Evolutionary conservation across 2,888 invertebrate genomes (phyloP).

Genomic region (Ormyrus thymus): DNA sequence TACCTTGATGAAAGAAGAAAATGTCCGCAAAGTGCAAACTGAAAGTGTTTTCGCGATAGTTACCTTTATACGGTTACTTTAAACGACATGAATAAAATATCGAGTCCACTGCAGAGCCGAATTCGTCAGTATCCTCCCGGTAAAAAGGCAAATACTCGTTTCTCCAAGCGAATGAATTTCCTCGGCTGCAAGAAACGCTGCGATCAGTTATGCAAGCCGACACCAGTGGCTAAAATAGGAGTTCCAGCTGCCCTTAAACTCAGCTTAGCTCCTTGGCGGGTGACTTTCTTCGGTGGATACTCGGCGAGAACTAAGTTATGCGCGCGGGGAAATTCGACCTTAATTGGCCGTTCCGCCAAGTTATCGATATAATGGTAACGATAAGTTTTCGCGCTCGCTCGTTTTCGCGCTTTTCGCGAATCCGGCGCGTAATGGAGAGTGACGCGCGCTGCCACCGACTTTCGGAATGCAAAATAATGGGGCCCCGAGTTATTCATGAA

Average conservation of each 20-base stretch:
- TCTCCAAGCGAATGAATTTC: too few species aligned
- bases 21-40: too few species aligned
- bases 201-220: too few species aligned
- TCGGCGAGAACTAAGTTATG: background rate
- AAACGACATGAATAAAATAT: too few species aligned
- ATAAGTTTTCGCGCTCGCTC: constrained; percentile 37
- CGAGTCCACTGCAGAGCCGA: too few species aligned
- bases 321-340: constrained; percentile 47
- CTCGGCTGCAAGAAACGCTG: too few species aligned
- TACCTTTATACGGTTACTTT: too few species aligned
- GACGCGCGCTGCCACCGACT: background rate
- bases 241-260: background rate
- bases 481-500: constrained; percentile 45
- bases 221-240: background rate
- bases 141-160: too few species aligned
- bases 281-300: background rate
- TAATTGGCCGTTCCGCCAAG: constrained; percentile 46
- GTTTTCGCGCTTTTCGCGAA: constrained; percentile 22
- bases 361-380: constrained; percentile 45
- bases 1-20: too few species aligned
- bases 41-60: too few species aligned
- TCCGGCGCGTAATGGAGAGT: constrained; percentile 20
- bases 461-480: constrained; percentile 33
- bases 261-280: background rate
- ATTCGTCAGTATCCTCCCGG: too few species aligned